phyloP scores from a whole-genome alignment of 2,888 invertebrate genomes.

The Asteroscopus sphinx region DNA sequence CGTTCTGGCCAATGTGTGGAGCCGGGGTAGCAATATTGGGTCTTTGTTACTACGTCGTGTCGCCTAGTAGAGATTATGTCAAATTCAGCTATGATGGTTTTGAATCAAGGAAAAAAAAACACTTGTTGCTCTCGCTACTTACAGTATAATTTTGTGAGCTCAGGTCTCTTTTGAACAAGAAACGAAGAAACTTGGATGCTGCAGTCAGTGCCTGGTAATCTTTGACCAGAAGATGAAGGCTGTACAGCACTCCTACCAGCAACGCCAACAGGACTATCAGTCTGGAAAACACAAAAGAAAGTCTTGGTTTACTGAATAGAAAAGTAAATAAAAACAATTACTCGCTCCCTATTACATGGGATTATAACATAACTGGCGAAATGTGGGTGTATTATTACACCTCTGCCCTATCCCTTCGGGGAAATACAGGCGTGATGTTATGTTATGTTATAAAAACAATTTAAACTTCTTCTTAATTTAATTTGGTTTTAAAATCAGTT shows the following conservation, averaged over 20 bases:
- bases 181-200: conserved; percentile 69
- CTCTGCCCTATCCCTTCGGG: no score
- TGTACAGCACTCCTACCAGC: conserved; percentile 80
- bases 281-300: conserved; percentile 63
- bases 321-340: neutral
- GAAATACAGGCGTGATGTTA: no score
- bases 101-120: neutral
- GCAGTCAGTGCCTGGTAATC: conserved; percentile 82
- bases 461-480: no score
- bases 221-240: conserved; percentile 79
- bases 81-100: no score
- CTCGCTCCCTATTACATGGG: no score
- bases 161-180: conserved; percentile 79
- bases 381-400: no score
- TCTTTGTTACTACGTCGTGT: no score
- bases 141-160: conserved; percentile 65
- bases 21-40: no score
- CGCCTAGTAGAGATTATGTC: no score
- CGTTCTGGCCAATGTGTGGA: no score
- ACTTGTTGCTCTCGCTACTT: conserved; percentile 44
- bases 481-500: no score
- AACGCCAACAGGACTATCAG: conserved; percentile 78
- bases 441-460: neutral
- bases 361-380: no score
- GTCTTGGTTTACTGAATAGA: neutral